Evolutionary conservation across 2,113 vertebrate species (phyloP).

Genomic region (Geococcyx californianus): DNA sequence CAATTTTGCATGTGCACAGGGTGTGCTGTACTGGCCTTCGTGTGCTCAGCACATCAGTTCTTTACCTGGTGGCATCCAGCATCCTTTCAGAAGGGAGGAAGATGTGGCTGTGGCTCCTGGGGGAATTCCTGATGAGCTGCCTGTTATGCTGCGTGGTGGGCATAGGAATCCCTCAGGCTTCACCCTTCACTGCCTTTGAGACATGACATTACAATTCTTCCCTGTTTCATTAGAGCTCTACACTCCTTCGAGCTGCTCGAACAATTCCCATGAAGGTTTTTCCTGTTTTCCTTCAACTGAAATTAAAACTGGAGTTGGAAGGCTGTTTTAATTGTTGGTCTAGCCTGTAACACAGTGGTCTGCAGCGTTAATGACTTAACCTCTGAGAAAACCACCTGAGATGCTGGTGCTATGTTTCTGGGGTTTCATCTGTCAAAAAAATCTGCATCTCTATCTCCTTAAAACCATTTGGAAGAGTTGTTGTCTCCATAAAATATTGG

Average conservation of each 20-base stretch:
- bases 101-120: not conserved
- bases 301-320: not conserved
- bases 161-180: not conserved
- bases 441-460: not conserved
- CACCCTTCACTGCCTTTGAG: not conserved
- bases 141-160: not conserved
- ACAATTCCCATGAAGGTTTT: not conserved
- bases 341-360: not conserved
- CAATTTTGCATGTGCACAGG: rapidly evolving
- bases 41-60: not conserved
- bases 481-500: not conserved
- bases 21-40: rapidly evolving
- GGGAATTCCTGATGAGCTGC: not conserved
- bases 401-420: not conserved
- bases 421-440: not conserved
- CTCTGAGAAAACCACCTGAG: not conserved
- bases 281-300: not conserved
- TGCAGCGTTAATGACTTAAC: not conserved
- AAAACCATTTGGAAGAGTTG: not conserved
- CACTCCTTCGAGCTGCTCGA: not conserved
- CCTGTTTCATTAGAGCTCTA: not conserved
- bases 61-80: not conserved
- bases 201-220: not conserved
- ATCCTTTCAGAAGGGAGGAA: not conserved
- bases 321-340: not conserved